These are phyloP conservation scores for Cancer borealis DNA, from an alignment of 2,888 invertebrate species.

Conservation along the genomic window DNA sequence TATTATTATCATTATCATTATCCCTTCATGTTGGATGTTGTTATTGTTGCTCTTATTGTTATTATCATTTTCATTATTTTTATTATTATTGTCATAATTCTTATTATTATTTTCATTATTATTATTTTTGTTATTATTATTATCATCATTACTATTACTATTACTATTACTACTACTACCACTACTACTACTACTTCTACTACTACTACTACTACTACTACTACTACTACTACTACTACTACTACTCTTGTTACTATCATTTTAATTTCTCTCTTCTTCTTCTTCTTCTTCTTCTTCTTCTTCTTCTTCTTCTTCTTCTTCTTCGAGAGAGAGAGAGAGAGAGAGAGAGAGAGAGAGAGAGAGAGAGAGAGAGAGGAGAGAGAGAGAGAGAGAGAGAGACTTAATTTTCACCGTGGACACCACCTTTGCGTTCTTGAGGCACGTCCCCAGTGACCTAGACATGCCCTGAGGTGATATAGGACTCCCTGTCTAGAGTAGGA, in stretches of 20 bases:
- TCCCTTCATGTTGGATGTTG: neutral
- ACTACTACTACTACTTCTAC: neutral
- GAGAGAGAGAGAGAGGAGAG: constrained; percentile 41
- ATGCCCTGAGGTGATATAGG: neutral
- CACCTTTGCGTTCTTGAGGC: neutral
- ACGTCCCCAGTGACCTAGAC: neutral
- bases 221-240: neutral
- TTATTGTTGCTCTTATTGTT: neutral
- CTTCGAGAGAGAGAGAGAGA: neutral
- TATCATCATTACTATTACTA: neutral
- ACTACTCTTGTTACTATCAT: neutral
- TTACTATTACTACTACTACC: neutral
- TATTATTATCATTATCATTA: neutral
- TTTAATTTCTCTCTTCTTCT: no score
- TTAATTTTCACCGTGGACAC: no score
- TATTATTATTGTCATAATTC: neutral
- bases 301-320: neutral
- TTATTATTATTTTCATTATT: neutral
- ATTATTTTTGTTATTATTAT: neutral
- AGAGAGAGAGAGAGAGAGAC: constrained; percentile 53
- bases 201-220: neutral
- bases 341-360: constrained; percentile 49
- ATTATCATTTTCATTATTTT: constrained; percentile 5
- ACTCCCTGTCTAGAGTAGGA: neutral
- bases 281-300: no score